Percentiles rank a stretch among this genome's conserved stretches.
phyloP scores from a whole-genome alignment of 1,140 invertebrate species.

The Delia radicum region DNA sequence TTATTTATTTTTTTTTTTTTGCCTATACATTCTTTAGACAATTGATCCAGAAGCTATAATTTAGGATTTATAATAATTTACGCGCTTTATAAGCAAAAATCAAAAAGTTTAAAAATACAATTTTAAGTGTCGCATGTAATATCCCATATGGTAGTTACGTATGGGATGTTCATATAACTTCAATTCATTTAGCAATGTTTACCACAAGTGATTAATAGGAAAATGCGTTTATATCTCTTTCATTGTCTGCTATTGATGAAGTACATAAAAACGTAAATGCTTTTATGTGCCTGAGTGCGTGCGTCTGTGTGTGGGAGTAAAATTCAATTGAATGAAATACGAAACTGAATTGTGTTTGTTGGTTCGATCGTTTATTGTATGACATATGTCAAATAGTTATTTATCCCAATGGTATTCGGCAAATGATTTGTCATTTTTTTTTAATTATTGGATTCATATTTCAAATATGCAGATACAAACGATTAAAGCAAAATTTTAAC shows the following conservation, averaged over 20 bases:
- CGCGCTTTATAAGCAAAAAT: no score
- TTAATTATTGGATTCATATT: neutral
- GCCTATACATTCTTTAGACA: no score
- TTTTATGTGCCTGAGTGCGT: neutral
- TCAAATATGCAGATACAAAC: neutral
- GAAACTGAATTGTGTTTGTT: neutral
- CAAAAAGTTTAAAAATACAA: no score
- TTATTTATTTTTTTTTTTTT: no score
- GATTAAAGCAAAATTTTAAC: no score
- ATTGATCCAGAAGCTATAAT: no score
- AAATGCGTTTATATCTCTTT: constrained; percentile 1
- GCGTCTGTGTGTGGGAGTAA: neutral
- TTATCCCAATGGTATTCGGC: neutral
- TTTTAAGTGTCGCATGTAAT: neutral
- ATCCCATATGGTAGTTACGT: neutral
- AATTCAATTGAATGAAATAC: neutral
- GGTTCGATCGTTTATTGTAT: neutral
- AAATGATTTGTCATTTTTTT: constrained; percentile 1
- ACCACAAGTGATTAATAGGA: constrained; percentile 4
- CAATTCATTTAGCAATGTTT: neutral
- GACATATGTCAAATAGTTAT: neutral
- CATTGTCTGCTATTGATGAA: neutral
- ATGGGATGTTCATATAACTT: neutral
- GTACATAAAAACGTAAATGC: neutral
- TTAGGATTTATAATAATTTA: no score